A percentile compares a stretch with the other conserved stretches of the same genome.
Evolutionary conservation across 2,797 vertebrate genomes (phyloP).

Genomic region (Picus viridis): DNA sequence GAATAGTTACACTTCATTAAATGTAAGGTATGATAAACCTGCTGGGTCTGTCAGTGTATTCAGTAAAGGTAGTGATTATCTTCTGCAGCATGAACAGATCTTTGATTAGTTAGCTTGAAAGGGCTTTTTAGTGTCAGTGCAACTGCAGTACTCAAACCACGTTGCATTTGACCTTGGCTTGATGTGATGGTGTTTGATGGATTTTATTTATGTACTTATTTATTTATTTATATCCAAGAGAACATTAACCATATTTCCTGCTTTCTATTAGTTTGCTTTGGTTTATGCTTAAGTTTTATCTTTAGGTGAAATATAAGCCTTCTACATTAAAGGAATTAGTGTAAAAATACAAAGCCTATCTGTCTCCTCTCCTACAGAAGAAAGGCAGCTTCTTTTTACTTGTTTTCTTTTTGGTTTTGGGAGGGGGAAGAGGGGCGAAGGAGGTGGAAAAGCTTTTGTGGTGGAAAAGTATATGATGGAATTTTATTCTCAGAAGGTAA

Average conservation of each 20-base stretch:
- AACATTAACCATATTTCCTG: background rate
- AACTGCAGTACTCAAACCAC: background rate
- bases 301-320: background rate
- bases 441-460: background rate
- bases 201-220: background rate
- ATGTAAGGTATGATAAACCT: background rate
- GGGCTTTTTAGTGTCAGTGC: background rate
- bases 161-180: background rate
- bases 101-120: constrained; percentile 19
- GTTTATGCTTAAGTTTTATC: background rate
- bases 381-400: background rate
- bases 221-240: background rate
- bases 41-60: background rate
- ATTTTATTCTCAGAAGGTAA: background rate
- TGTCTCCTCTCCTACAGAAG: background rate
- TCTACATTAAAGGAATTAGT: background rate
- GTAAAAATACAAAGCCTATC: background rate
- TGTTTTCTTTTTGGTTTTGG: background rate
- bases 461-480: background rate
- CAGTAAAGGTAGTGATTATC: background rate
- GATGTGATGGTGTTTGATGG: background rate
- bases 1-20: background rate
- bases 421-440: background rate
- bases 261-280: background rate
- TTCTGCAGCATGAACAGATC: background rate